Evolutionary conservation across 1,140 invertebrate species (phyloP).

Genomic region (Centruroides vittatus): DNA sequence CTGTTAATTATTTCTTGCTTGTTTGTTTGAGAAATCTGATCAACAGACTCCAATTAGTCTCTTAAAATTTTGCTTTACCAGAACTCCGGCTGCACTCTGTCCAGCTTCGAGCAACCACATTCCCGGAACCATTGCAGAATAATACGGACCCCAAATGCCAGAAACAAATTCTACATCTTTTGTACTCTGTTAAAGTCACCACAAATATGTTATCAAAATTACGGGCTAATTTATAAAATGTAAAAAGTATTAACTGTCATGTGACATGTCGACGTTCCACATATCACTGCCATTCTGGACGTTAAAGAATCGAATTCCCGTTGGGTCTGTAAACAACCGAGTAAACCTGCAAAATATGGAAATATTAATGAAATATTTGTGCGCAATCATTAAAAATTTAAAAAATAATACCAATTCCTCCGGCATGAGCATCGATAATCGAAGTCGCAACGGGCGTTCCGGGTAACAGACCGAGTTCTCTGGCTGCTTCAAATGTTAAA

Average conservation of each 20-base stretch:
- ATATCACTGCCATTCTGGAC: constrained; percentile 58
- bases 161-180: constrained; percentile 29
- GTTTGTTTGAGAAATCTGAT: too few species aligned
- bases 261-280: constrained; percentile 90
- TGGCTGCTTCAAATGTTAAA: constrained; percentile 40
- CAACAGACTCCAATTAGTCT: too few species aligned
- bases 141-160: constrained; percentile 92
- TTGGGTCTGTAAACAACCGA: background rate
- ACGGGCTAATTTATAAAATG: too few species aligned
- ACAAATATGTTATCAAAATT: too few species aligned
- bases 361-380: background rate
- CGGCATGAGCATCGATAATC: constrained; percentile 90
- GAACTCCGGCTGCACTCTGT: constrained; percentile 75
- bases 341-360: background rate
- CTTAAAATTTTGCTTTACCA: constrained; percentile 25
- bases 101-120: constrained; percentile 84
- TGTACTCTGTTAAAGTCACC: constrained; percentile 20
- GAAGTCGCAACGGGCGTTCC: constrained; percentile 68
- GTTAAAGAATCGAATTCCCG: constrained; percentile 21
- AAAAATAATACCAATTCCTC: constrained; percentile 49
- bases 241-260: constrained; percentile 49
- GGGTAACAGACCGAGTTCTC: constrained; percentile 47
- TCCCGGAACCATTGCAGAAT: constrained; percentile 69
- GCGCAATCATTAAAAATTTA: background rate
- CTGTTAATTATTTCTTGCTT: too few species aligned